Evolutionary conservation across 2,888 invertebrate species (phyloP).

Genomic region (Argyresthia goedartella): DNA sequence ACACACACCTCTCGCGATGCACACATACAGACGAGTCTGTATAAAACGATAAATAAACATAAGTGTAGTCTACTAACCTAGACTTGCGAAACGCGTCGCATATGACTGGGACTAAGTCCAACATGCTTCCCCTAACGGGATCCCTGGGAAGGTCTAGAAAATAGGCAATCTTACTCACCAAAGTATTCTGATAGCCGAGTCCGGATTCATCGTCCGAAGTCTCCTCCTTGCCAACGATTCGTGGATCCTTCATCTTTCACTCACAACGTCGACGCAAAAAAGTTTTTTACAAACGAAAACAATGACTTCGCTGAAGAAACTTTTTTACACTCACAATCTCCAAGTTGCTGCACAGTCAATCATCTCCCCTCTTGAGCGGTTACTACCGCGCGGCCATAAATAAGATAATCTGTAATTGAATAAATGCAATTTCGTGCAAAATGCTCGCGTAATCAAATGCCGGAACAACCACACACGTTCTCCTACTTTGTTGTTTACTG

Average conservation of each 20-base stretch:
- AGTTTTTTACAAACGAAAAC: background rate
- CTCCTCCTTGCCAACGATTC: constrained; percentile 38
- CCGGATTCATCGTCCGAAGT: constrained; percentile 73
- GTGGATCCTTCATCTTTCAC: constrained; percentile 43
- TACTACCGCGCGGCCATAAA: constrained; percentile 30
- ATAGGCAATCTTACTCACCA: constrained; percentile 60
- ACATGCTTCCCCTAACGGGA: too few species aligned
- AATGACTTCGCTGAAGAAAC: background rate
- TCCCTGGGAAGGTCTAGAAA: background rate
- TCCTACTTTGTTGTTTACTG: constrained; percentile 41
- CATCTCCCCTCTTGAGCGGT: constrained; percentile 34
- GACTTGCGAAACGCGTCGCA: too few species aligned
- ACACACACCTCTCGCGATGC: too few species aligned
- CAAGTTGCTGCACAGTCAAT: constrained; percentile 33
- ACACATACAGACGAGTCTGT: too few species aligned
- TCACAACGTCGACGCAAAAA: constrained; percentile 12
- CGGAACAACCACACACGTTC: constrained; percentile 32
- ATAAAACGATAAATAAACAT: too few species aligned
- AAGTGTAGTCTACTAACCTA: too few species aligned
- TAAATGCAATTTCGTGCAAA: constrained; percentile 58
- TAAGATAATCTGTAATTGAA: constrained; percentile 56
- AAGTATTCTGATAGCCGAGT: constrained; percentile 78
- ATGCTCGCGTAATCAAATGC: constrained; percentile 28
- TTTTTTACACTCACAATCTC: constrained; percentile 29
- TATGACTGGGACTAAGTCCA: too few species aligned